phyloP scores from a whole-genome alignment of 2,797 vertebrate species.

The Mus spretus region DNA sequence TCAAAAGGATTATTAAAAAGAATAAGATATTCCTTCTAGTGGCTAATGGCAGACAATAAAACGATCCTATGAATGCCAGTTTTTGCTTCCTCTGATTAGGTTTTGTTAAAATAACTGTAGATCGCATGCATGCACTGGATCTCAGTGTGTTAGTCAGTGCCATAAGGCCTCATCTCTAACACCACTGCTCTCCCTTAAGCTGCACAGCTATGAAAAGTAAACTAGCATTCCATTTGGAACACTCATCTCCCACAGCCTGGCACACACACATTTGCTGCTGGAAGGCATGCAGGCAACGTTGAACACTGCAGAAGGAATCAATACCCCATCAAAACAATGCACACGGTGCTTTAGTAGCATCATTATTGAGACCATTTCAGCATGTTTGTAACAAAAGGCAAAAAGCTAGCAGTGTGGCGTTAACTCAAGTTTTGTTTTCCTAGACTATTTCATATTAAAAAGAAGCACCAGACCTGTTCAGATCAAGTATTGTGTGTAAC shows the following conservation, averaged over 20 bases:
- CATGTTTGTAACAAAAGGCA: constrained; percentile 77
- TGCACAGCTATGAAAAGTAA: constrained; percentile 70
- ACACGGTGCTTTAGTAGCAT: constrained; percentile 89
- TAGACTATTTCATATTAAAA: constrained; percentile 47
- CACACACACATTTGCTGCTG: constrained; percentile 91
- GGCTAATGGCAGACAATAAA: constrained; percentile 59
- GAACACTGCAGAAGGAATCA: constrained; percentile 91
- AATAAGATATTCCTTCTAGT: constrained; percentile 36
- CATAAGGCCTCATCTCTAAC: constrained; percentile 73
- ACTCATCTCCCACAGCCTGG: constrained; percentile 91
- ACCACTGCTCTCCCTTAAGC: neutral
- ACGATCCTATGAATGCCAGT: constrained; percentile 26
- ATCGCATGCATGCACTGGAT: constrained; percentile 77
- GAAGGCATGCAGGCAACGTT: constrained; percentile 92
- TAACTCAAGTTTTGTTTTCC: constrained; percentile 60
- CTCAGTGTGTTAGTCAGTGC: constrained; percentile 62
- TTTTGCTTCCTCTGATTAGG: constrained; percentile 76
- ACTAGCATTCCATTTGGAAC: constrained; percentile 78
- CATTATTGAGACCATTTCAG: constrained; percentile 92
- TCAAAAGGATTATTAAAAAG: constrained; percentile 52
- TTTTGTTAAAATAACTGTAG: constrained; percentile 73
- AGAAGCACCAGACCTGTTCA: constrained; percentile 17
- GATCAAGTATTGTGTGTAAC: neutral
- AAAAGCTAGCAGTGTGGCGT: constrained; percentile 86
- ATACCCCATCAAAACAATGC: constrained; percentile 92